Conservation (phyloP, 2,113 vertebrate species). For the Ageneiosus marmoratus region DNA sequence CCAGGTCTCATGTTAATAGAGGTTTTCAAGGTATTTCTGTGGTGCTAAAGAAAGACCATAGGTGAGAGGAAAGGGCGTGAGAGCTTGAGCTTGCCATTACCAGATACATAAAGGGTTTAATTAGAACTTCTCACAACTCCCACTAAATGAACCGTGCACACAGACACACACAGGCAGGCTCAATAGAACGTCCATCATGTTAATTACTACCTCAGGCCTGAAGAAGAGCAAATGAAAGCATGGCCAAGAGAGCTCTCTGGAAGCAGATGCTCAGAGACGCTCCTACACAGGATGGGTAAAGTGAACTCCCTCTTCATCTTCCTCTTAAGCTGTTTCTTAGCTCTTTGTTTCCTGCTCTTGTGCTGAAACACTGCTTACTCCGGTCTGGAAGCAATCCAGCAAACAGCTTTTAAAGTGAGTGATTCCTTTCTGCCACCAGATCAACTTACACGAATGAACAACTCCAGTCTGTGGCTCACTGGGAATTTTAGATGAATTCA, state of each 20-base stretch:
- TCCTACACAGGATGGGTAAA: constrained; percentile 20
- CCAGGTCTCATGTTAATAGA: constrained; percentile 9
- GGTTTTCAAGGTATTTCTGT: not conserved
- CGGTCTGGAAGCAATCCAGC: constrained; percentile 31
- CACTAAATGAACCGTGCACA: constrained; percentile 34
- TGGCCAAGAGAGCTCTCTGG: constrained; percentile 25
- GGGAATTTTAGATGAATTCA: constrained; percentile 9
- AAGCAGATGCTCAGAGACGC: constrained; percentile 45
- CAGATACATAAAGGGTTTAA: constrained; percentile 39
- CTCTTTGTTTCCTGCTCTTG: constrained; percentile 30
- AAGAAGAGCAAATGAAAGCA: constrained; percentile 18
- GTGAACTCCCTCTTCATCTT: constrained; percentile 2
- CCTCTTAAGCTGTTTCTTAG: not conserved
- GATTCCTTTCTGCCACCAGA: constrained; percentile 3
- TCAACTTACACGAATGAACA: constrained; percentile 24
- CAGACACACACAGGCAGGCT: constrained; percentile 14
- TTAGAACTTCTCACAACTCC: constrained; percentile 38
- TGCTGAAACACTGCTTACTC: constrained; percentile 42
- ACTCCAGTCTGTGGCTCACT: not conserved
- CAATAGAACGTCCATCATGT: constrained; percentile 44
- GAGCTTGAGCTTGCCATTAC: constrained; percentile 24
- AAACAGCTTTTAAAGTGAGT: constrained; percentile 34
- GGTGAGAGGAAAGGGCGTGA: constrained; percentile 14
- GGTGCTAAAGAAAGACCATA: constrained; percentile 35
- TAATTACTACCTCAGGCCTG: constrained; percentile 41